Conservation (phyloP, 2,797 vertebrate genomes). For the Arctocebus calabarensis region DNA sequence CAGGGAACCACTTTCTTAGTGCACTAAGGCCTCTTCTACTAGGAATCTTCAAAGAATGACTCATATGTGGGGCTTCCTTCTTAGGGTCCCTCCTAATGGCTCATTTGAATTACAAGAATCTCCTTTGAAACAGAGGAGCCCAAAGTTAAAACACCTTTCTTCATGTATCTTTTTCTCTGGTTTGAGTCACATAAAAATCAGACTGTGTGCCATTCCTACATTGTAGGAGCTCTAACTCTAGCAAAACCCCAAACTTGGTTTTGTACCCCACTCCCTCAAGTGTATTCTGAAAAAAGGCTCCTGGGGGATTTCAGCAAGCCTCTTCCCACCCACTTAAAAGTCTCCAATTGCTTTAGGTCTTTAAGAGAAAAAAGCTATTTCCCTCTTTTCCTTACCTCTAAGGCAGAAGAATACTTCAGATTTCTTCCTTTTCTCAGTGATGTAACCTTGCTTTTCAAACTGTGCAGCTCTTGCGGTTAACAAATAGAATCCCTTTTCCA, state of each 20-base stretch:
- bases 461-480: not conserved
- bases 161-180: not conserved
- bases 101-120: not conserved
- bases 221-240: not conserved
- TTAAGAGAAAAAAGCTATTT: not conserved
- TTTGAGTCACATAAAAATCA: constrained; percentile 13
- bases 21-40: not conserved
- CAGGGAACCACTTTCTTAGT: not conserved
- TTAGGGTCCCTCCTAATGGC: not conserved
- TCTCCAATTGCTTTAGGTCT: not conserved
- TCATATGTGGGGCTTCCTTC: not conserved
- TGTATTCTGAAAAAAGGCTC: not conserved
- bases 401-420: not conserved
- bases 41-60: too few relatives aligned
- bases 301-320: not conserved
- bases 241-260: not conserved
- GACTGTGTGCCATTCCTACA: not conserved
- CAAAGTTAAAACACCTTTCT: not conserved
- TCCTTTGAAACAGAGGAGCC: not conserved
- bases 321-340: not conserved
- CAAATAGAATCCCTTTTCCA: constrained; percentile 36
- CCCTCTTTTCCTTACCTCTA: not conserved
- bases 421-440: not conserved
- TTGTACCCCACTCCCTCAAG: not conserved
- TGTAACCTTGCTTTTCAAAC: constrained; percentile 17